Evolutionary conservation across 2,113 vertebrate genomes (phyloP).

Genomic region (Silurus meridionalis): DNA sequence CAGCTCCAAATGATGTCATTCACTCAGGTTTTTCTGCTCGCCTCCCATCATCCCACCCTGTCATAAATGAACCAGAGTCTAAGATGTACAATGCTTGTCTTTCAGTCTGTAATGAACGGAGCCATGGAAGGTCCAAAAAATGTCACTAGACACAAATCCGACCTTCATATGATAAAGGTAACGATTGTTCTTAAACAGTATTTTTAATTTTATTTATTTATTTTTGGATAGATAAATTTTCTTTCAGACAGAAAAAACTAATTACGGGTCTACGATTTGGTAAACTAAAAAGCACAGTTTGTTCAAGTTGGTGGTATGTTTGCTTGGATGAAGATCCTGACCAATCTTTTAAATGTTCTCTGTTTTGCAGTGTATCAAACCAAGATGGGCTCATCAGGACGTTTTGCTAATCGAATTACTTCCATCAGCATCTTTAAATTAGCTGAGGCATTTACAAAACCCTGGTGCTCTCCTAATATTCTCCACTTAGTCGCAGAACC

Average conservation of each 20-base stretch:
- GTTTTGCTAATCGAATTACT: not conserved
- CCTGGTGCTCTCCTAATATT: not conserved
- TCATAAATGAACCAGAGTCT: constrained; percentile 49
- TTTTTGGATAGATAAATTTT: no score
- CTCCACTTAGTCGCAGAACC: not conserved
- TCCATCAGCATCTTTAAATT: not conserved
- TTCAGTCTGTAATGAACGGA: constrained; percentile 13
- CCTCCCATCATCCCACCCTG: not conserved
- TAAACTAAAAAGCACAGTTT: not conserved
- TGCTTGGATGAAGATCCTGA: not conserved
- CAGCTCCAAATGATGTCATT: constrained; percentile 25
- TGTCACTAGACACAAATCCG: not conserved
- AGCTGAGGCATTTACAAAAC: not conserved
- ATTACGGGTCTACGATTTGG: not conserved
- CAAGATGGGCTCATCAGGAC: not conserved
- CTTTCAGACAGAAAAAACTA: not conserved
- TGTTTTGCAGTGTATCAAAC: not conserved
- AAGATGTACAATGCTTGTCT: constrained; percentile 54
- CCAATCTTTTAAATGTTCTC: not conserved
- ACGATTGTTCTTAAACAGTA: not conserved
- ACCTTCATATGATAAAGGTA: not conserved
- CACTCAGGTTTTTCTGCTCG: constrained; percentile 22
- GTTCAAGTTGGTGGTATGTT: not conserved
- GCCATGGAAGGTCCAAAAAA: not conserved
- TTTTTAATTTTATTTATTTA: not conserved